Evolutionary conservation across 1,140 invertebrate species (phyloP).

Genomic region (Harlomillsia oculata): DNA sequence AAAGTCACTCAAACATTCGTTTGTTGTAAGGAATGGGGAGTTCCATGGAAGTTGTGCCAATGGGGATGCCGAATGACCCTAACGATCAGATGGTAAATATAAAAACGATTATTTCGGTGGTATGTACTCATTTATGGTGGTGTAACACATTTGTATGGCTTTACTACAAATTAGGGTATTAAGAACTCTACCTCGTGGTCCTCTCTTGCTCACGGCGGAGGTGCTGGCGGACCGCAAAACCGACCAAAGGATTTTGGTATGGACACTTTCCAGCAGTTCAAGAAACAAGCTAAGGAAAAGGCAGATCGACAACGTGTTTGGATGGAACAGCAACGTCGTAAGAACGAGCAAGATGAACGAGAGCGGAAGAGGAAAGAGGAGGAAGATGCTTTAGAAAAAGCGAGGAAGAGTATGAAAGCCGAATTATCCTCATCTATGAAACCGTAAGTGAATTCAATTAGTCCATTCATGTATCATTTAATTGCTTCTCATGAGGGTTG

Average conservation of each 20-base stretch:
- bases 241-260: constrained; percentile 32
- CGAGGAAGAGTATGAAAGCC: constrained; percentile 43
- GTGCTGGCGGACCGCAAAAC: constrained; percentile 24
- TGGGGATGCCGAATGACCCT: too few relatives aligned
- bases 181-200: constrained; percentile 91
- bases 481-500: too few relatives aligned
- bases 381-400: constrained; percentile 63
- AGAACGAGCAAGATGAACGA: constrained; percentile 73
- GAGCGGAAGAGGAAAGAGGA: constrained; percentile 69
- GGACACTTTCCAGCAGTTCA: constrained; percentile 70
- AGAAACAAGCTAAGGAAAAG: constrained; percentile 90
- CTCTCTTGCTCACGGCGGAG: constrained; percentile 60
- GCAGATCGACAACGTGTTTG: constrained; percentile 76
- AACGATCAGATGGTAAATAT: too few relatives aligned
- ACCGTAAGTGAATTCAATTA: too few relatives aligned
- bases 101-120: constrained; percentile 43
- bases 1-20: too few relatives aligned
- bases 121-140: too few relatives aligned
- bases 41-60: too few relatives aligned
- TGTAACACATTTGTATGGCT: too few relatives aligned
- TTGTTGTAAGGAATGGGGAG: too few relatives aligned
- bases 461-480: too few relatives aligned
- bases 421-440: too few relatives aligned
- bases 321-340: constrained; percentile 63
- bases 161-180: too few relatives aligned